These are phyloP conservation scores for Mirounga angustirostris DNA, from an alignment of 2,113 vertebrate species.

Conservation along the genomic window DNA sequence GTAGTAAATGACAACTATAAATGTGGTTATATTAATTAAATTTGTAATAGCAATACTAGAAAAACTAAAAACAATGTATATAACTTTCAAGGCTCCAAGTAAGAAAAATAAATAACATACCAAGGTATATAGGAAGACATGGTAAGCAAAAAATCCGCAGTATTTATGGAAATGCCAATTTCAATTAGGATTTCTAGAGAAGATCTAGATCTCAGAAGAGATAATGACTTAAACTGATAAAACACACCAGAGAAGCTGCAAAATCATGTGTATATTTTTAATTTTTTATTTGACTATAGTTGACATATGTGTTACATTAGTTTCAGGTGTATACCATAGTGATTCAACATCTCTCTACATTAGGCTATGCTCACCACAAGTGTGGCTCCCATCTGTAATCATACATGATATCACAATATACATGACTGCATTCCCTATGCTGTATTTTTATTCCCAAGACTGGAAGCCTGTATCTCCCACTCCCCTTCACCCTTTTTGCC, in stretches of 20 bases:
- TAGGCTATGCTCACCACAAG: background rate
- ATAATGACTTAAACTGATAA: background rate
- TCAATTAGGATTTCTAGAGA: background rate
- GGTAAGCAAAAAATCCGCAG: background rate
- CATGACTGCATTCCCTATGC: background rate
- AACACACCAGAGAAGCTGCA: background rate
- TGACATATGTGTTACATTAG: background rate
- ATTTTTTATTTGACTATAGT: background rate
- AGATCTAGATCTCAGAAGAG: background rate
- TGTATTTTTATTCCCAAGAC: background rate
- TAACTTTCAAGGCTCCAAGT: background rate
- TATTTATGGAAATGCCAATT: background rate
- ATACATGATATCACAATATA: background rate
- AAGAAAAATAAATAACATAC: background rate
- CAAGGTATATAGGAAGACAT: background rate
- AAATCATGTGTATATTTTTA: background rate
- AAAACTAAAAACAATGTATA: background rate
- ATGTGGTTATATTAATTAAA: background rate
- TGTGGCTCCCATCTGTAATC: background rate
- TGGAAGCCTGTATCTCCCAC: background rate
- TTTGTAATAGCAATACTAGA: background rate
- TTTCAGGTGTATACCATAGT: background rate
- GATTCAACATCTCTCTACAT: background rate
- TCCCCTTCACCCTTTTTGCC: background rate
- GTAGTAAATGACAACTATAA: background rate